phyloP scores from a whole-genome alignment of 2,113 vertebrate genomes.

The Myrmecobius fasciatus region DNA sequence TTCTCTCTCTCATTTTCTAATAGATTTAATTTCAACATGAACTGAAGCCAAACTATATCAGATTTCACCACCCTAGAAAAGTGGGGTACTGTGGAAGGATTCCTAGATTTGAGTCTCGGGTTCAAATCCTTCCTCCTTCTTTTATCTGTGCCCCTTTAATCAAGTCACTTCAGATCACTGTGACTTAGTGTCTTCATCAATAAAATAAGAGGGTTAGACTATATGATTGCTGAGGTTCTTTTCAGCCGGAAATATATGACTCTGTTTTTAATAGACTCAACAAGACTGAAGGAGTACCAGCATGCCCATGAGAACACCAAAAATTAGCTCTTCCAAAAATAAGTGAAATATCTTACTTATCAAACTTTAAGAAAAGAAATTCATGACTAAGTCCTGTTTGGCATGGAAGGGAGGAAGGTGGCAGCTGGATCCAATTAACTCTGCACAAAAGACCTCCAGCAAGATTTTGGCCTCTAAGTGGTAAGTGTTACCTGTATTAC shows the following conservation, averaged over 20 bases:
- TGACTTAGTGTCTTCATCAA: neutral
- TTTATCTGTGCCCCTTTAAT: neutral
- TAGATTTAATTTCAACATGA: conserved; percentile 25
- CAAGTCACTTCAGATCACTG: neutral
- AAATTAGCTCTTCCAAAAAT: conserved; percentile 13
- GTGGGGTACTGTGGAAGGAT: neutral
- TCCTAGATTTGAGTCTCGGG: neutral
- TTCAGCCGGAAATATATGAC: neutral
- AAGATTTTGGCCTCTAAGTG: conserved; percentile 70
- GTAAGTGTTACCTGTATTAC: conserved; percentile 67
- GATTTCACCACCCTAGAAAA: neutral
- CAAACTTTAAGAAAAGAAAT: conserved; percentile 64
- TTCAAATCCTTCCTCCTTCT: neutral
- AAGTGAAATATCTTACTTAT: conserved; percentile 6
- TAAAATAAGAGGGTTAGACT: neutral
- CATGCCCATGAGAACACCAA: conserved; percentile 1
- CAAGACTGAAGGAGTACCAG: neutral
- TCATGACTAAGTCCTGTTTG: conserved; percentile 46
- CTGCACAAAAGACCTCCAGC: conserved; percentile 37
- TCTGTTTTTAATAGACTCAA: neutral
- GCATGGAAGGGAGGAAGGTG: conserved; percentile 50
- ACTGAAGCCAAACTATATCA: conserved; percentile 18
- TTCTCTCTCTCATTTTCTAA: conserved; percentile 37
- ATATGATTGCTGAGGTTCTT: neutral
- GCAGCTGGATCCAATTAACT: conserved; percentile 74